A percentile compares a stretch with the other conserved stretches of the same genome.
Conservation (phyloP, 2,113 vertebrate species). For the Hemiscyllium ocellatum region DNA sequence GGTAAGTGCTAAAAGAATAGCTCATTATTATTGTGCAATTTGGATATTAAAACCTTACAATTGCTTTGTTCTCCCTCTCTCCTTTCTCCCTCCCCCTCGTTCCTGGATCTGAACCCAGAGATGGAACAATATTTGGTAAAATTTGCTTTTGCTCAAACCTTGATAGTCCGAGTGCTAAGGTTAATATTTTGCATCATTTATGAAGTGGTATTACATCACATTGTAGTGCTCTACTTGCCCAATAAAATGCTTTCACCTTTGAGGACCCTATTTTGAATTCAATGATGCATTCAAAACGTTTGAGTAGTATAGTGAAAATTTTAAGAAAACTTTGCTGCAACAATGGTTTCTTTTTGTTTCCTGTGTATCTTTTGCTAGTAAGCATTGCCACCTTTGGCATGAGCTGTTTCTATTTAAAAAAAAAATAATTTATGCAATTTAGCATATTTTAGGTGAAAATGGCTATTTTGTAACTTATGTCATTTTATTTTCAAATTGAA, state of each 20-base stretch:
- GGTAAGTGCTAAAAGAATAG: slow-evolving; percentile 59
- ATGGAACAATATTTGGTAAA: neutral
- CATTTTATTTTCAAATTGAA: neutral
- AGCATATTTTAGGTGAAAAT: neutral
- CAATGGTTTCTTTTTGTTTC: neutral
- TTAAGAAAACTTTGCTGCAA: neutral
- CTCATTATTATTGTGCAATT: neutral
- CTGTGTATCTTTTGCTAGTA: neutral
- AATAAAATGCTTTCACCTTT: neutral
- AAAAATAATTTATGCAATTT: neutral
- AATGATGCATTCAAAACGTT: neutral
- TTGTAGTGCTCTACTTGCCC: neutral
- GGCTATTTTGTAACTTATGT: neutral
- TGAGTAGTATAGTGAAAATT: neutral
- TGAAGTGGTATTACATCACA: neutral
- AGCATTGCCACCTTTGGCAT: neutral
- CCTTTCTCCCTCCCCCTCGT: neutral
- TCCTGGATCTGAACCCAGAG: neutral
- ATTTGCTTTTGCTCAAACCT: neutral
- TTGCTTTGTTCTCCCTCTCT: neutral
- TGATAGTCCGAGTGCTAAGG: neutral
- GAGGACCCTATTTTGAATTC: neutral
- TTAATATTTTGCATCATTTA: neutral
- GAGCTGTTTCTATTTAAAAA: neutral
- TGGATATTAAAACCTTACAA: neutral